phyloP scores from a whole-genome alignment of 2,113 vertebrate genomes.

The Eclectus roratus region DNA sequence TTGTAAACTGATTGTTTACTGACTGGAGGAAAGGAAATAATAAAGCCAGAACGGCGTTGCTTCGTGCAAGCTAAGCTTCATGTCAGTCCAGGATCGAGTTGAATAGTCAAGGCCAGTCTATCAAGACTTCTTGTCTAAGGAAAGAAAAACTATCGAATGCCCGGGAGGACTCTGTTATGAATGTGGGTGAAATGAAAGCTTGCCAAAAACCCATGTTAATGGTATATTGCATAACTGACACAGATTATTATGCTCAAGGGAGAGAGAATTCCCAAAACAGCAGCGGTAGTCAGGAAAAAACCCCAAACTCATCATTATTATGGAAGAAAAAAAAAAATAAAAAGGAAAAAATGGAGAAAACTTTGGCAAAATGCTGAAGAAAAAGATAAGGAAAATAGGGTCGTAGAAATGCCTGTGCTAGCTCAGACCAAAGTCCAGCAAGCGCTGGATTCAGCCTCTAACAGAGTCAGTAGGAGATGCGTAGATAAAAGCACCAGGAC shows the following conservation, averaged over 20 bases:
- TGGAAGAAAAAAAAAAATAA: neutral
- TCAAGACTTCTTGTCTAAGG: neutral
- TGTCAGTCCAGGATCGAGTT: neutral
- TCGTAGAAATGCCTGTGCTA: neutral
- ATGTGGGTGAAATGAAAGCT: neutral
- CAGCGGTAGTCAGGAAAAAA: neutral
- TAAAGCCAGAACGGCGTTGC: neutral
- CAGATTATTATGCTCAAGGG: neutral
- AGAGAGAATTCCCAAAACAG: constrained; percentile 11
- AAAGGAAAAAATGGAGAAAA: neutral
- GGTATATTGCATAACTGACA: neutral
- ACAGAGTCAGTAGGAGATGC: neutral
- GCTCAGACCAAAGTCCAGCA: neutral
- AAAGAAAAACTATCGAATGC: neutral
- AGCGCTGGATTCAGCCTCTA: neutral
- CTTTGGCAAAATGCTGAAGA: neutral
- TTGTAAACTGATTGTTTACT: neutral
- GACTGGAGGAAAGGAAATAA: neutral
- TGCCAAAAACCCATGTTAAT: neutral
- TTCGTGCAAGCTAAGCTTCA: neutral
- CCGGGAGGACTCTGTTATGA: neutral
- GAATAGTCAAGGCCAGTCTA: neutral
- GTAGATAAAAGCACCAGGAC: neutral
- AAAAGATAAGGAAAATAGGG: neutral
- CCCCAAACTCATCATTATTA: neutral